Evolutionary conservation across 2,113 vertebrate genomes (phyloP).

Genomic region (Hippocampus comes): DNA sequence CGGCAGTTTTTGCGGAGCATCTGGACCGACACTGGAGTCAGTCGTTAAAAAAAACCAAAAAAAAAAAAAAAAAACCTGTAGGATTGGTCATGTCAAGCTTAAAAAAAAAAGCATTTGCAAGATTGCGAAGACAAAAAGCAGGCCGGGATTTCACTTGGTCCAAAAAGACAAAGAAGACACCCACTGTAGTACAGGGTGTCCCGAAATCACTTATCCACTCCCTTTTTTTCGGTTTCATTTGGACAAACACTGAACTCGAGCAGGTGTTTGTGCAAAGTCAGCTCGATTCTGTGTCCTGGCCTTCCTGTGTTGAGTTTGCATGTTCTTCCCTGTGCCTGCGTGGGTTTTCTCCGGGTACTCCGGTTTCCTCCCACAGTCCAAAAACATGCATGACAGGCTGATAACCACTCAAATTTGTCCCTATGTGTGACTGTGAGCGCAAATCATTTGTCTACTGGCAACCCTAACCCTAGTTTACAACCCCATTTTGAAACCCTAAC

Average conservation of each 20-base stretch:
- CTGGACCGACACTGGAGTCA: background rate
- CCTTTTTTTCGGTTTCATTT: background rate
- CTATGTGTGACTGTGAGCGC: too few relatives aligned
- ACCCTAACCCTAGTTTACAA: too few relatives aligned
- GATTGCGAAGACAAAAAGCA: background rate
- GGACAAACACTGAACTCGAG: background rate
- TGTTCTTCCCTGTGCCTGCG: too few relatives aligned
- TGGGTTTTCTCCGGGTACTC: too few relatives aligned
- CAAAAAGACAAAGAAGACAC: background rate
- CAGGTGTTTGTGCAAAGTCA: background rate
- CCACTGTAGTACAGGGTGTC: background rate
- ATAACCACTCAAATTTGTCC: too few relatives aligned
- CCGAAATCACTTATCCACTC: too few relatives aligned
- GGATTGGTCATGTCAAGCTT: background rate
- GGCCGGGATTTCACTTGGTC: background rate
- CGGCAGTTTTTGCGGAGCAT: background rate
- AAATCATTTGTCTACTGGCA: too few relatives aligned
- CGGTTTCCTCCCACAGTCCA: too few relatives aligned
- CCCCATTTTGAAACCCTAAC: too few relatives aligned
- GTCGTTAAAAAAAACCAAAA: background rate
- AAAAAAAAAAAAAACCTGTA: background rate
- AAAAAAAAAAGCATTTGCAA: background rate
- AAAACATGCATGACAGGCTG: too few relatives aligned
- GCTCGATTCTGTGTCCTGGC: too few relatives aligned
- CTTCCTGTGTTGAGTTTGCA: too few relatives aligned